phyloP scores from a whole-genome alignment of 30 jellyfish, hydroid and myxozoan genomes.

The Thelohanellus kitauei region DNA sequence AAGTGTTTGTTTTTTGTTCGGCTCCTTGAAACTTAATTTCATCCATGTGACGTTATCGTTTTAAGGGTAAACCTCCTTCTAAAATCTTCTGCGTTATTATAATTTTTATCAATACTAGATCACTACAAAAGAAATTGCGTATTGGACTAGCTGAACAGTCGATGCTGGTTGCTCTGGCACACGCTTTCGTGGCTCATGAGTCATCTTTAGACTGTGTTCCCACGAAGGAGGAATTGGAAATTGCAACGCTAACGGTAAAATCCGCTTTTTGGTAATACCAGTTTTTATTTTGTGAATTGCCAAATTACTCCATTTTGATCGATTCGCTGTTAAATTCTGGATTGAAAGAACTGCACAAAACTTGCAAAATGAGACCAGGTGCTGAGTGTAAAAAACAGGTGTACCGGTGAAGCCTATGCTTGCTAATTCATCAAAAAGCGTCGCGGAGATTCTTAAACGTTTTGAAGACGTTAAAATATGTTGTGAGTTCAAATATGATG shows the following conservation, averaged over 20 bases:
- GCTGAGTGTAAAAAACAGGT: slow-evolving; percentile 10
- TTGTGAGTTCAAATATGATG: slow-evolving; percentile 71
- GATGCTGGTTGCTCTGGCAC: slow-evolving; percentile 31
- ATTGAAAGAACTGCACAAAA: too few relatives aligned
- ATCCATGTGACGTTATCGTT: not conserved
- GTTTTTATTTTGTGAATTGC: slow-evolving; percentile 20
- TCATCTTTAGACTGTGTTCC: too few relatives aligned
- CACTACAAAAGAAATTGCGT: slow-evolving; percentile 47
- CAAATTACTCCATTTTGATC: slow-evolving; percentile 26
- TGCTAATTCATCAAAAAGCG: slow-evolving; percentile 73
- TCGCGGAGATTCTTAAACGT: slow-evolving; percentile 37
- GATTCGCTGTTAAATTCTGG: slow-evolving; percentile 20
- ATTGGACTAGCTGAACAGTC: slow-evolving; percentile 78
- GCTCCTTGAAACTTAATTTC: not conserved
- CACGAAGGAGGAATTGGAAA: slow-evolving; percentile 18
- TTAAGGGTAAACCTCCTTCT: not conserved
- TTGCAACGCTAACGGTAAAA: slow-evolving; percentile 41
- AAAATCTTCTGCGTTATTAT: not conserved
- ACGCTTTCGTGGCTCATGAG: slow-evolving; percentile 50
- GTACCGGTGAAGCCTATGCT: slow-evolving; percentile 78
- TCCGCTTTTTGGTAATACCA: slow-evolving; percentile 39
- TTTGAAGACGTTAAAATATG: slow-evolving; percentile 31
- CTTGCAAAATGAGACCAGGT: not conserved
- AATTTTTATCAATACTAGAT: slow-evolving; percentile 13
- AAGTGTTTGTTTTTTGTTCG: not conserved